Evolutionary conservation across 2,797 vertebrate genomes (phyloP), one percentile per base, ranked within the genome.

Genomic region (Syndactyla subalaris): DNA sequence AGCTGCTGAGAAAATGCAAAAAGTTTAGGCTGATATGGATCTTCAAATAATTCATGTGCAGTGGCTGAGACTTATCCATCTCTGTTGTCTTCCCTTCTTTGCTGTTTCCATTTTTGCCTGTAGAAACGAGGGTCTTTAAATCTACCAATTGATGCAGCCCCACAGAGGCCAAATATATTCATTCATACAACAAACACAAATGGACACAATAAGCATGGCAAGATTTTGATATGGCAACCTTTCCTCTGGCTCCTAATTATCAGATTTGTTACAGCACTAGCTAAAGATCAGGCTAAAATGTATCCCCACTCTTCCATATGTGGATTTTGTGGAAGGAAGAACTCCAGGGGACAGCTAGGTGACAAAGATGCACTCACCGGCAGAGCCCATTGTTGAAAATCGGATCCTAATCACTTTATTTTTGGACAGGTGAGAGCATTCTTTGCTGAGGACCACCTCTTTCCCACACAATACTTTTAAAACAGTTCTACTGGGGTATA

Each of bases 281-380:
- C 52, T 48, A 63, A 46, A 21, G 23, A 57, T 8, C 15, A 15
- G 21, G 14, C 14, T 74, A n/a, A 74, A 83, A 16, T 3, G 17
- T 38, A 41, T 32, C 19, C 24, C 13, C 2, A 4, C 10, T 23
- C 15, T 75, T 58, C 58, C 45, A 34, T 3, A 0, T 0, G 1
- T 6, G 6, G 4, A 2, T 38, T 83, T 43, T 9, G 21, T 16
- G 26, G 58, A 59, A 62, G 38, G 49, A 78, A 39, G 10, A 27
- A 19, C 17, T 45, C 41, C 26, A 29, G 32, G 23, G 10, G 15
- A 32, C 54, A 59, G 32, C 30, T 26, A 43, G 17, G 46, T 13
- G 34, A 46, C n/a, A 67, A 59, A 73, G 4, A 14, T 41, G 4
- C 17, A 7, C 27, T 65, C 32, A 20, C 12, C 26, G 10, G 54